Evolutionary conservation across 2,888 invertebrate genomes (phyloP).

Genomic region (Galerucella calmariensis): DNA sequence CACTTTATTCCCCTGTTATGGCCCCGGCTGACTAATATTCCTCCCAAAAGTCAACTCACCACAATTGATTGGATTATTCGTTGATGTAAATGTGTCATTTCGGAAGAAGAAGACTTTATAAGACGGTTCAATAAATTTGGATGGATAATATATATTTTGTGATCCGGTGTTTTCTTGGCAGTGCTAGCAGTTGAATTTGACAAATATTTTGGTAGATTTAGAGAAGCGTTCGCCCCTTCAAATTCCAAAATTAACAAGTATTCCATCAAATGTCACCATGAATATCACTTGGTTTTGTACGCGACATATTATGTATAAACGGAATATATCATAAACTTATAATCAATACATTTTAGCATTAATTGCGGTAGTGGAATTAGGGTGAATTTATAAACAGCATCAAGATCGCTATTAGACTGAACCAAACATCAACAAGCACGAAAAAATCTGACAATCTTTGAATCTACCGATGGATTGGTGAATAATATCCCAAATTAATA

Average conservation of each 20-base stretch:
- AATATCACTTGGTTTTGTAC: not conserved
- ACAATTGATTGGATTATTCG: too few relatives aligned
- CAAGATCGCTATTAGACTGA: not conserved
- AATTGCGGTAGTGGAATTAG: slow-evolving; percentile 2
- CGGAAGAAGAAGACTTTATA: too few relatives aligned
- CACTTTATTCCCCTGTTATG: too few relatives aligned
- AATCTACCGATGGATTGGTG: not conserved
- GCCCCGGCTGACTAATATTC: too few relatives aligned
- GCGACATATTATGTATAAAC: slow-evolving; percentile 1
- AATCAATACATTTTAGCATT: slow-evolving; percentile 1
- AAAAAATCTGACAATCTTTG: not conserved
- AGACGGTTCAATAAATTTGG: too few relatives aligned
- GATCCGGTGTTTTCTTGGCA: too few relatives aligned
- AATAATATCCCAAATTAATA: not conserved
- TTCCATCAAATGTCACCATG: not conserved
- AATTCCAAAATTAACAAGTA: not conserved
- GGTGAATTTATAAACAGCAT: slow-evolving; percentile 15
- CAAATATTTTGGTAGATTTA: too few relatives aligned
- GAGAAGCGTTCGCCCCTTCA: too few relatives aligned
- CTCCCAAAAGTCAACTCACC: too few relatives aligned
- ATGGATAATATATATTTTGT: too few relatives aligned
- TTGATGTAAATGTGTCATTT: too few relatives aligned
- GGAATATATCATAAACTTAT: not conserved
- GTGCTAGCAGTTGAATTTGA: too few relatives aligned
- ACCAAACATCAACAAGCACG: slow-evolving; percentile 7